phyloP scores from a whole-genome alignment of 1,140 invertebrate species.

The Periplaneta americana region DNA sequence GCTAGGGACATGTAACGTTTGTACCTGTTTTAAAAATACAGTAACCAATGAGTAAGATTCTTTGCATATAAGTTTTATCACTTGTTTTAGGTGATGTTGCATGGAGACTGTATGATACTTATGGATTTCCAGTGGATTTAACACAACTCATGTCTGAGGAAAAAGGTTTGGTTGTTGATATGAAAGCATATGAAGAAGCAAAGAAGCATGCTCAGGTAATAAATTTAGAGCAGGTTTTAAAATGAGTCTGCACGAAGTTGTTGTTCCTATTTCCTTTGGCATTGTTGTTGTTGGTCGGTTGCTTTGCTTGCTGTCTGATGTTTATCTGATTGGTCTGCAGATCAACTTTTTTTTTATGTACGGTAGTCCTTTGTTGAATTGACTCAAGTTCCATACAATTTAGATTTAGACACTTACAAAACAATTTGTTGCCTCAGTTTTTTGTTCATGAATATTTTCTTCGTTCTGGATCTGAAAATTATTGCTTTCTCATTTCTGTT shows the following conservation, averaged over 20 bases:
- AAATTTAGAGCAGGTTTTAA: neutral
- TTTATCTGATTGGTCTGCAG: neutral
- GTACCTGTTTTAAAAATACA: no score
- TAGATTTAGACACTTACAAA: no score
- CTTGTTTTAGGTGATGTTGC: slow-evolving; percentile 72
- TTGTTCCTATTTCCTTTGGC: neutral
- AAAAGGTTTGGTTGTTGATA: slow-evolving; percentile 82
- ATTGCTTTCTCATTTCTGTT: no score
- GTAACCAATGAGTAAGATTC: no score
- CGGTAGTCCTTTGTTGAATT: no score
- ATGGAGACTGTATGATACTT: slow-evolving; percentile 98
- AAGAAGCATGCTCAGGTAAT: slow-evolving; percentile 84
- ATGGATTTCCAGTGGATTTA: slow-evolving; percentile 97
- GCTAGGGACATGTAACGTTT: no score
- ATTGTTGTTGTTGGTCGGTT: neutral
- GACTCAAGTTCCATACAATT: no score
- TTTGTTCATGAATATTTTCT: no score
- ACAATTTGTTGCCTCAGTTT: no score
- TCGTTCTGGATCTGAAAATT: no score
- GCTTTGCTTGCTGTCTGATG: neutral
- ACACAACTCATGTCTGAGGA: slow-evolving; percentile 98
- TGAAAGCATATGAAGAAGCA: slow-evolving; percentile 84
- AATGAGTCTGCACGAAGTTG: neutral
- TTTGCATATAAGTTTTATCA: no score
- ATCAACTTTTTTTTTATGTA: no score